These are phyloP conservation scores for Camponotus pennsylvanicus DNA, from an alignment of 1,140 invertebrate species.

Conservation along the genomic window DNA sequence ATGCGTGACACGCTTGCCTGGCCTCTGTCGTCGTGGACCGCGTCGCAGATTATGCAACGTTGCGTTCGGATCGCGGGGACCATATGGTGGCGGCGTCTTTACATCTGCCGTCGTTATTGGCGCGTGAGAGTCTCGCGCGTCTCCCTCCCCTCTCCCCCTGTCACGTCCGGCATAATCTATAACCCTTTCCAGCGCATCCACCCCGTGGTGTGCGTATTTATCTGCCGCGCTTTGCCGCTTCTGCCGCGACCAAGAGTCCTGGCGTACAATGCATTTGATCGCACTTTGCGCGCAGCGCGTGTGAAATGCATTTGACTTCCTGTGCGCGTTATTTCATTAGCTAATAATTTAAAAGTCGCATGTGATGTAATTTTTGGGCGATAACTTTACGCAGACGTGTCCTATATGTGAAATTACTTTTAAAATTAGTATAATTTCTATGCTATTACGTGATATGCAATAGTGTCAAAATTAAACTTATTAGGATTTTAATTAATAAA, in stretches of 20 bases:
- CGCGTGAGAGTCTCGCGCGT: slow-evolving; percentile 72
- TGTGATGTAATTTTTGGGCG: slow-evolving; percentile 2
- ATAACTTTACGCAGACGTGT: slow-evolving; percentile 34
- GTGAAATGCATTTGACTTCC: slow-evolving; percentile 17
- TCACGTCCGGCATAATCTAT: slow-evolving; percentile 48
- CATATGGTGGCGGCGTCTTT: slow-evolving; percentile 83
- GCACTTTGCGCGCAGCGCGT: slow-evolving; percentile 27
- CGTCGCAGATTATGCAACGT: slow-evolving; percentile 80
- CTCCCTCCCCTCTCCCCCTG: slow-evolving; percentile 58
- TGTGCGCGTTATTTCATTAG: neutral
- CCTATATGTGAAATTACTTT: neutral
- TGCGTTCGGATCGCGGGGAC: slow-evolving; percentile 62
- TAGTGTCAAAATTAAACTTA: neutral
- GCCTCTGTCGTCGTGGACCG: slow-evolving; percentile 66
- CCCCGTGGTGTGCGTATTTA: slow-evolving; percentile 63
- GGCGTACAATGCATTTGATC: slow-evolving; percentile 47
- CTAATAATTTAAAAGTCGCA: neutral
- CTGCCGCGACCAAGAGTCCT: slow-evolving; percentile 40
- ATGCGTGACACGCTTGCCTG: slow-evolving; percentile 81
- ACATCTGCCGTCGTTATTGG: slow-evolving; percentile 79
- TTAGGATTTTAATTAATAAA: neutral
- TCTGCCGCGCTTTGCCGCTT: slow-evolving; percentile 56
- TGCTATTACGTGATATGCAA: neutral
- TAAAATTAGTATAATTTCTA: neutral
- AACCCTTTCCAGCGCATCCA: slow-evolving; percentile 49